Percentiles rank a stretch among this genome's conserved stretches.
Conservation (phyloP, 2,888 invertebrate genomes). For the Melipona bicolor region DNA sequence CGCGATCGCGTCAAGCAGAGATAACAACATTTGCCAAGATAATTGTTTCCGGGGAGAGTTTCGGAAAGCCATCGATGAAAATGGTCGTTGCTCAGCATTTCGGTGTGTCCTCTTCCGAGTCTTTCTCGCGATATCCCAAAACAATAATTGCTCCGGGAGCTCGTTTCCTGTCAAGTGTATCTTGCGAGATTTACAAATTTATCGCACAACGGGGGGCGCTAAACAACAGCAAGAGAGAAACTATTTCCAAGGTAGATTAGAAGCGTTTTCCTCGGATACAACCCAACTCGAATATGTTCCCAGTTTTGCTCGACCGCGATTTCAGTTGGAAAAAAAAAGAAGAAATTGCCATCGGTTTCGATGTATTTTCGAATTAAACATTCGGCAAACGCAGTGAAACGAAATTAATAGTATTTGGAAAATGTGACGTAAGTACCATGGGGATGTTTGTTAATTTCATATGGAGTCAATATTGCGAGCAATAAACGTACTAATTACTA, state of each 20-base stretch:
- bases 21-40: conserved; percentile 43
- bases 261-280: conserved; percentile 19
- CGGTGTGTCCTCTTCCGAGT: conserved; percentile 41
- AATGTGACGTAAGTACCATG: background rate
- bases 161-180: conserved; percentile 39
- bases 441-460: background rate
- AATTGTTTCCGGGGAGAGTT: conserved; percentile 45
- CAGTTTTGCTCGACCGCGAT: background rate
- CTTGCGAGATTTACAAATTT: conserved; percentile 50
- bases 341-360: background rate
- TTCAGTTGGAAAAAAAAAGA: no score
- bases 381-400: background rate
- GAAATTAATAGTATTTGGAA: background rate
- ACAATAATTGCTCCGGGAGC: conserved; percentile 57
- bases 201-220: conserved; percentile 28
- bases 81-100: conserved; percentile 19
- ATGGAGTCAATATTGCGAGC: no score
- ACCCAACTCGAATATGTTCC: background rate
- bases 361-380: background rate
- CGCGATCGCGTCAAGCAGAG: background rate
- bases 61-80: conserved; percentile 36
- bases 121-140: conserved; percentile 40
- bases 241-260: conserved; percentile 19
- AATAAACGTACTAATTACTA: no score
- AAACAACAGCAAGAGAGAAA: background rate